Percentiles rank a stretch among this genome's conserved stretches.
Evolutionary conservation across 2,797 vertebrate species (phyloP).

Genomic region (Phoxinus dragarum): DNA sequence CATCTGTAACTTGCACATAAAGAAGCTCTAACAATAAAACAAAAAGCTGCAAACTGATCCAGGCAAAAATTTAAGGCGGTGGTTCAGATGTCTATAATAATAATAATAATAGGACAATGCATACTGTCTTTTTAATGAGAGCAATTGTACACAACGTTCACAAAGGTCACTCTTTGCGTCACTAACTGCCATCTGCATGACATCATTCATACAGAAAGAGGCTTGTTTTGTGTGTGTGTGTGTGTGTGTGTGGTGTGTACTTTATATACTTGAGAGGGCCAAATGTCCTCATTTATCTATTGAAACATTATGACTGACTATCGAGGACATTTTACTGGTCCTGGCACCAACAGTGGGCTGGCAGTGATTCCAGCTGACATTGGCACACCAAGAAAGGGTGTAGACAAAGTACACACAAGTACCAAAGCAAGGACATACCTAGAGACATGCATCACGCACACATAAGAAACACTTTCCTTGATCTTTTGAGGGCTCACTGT

Average conservation of each 20-base stretch:
- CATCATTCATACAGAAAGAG: neutral
- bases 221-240: neutral
- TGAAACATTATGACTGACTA: neutral
- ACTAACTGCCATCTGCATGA: neutral
- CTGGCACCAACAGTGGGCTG: neutral
- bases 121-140: neutral
- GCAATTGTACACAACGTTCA: neutral
- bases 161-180: neutral
- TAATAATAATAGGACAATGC: neutral
- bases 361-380: slow-evolving; percentile 31
- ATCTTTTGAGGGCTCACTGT: slow-evolving; percentile 7
- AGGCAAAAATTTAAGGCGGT: neutral
- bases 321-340: neutral
- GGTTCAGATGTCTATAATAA: neutral
- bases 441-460: neutral
- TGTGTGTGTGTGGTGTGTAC: too few species aligned
- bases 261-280: neutral
- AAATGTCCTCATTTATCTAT: neutral
- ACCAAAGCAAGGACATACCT: slow-evolving; percentile 7
- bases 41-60: neutral
- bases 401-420: neutral
- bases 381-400: neutral
- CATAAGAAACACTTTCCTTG: neutral
- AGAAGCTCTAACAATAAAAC: neutral
- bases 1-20: neutral